Percentiles rank a stretch among this genome's conserved stretches.
Evolutionary conservation across 2,113 vertebrate genomes (phyloP).

Genomic region (Aegithalos caudatus): DNA sequence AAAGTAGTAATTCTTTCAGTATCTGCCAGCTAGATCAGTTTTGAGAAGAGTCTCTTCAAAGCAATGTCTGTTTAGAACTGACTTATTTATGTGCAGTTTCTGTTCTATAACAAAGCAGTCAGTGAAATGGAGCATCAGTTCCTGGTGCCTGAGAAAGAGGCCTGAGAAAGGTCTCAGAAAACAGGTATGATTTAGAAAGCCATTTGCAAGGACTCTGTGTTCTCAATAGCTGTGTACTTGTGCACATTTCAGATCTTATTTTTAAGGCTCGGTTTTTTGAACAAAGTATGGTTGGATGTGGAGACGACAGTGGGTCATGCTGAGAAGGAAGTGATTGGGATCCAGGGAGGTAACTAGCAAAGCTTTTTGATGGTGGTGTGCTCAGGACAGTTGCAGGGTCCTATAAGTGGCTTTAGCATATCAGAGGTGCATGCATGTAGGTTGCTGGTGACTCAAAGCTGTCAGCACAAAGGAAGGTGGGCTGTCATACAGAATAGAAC

Average conservation of each 20-base stretch:
- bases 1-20: slow-evolving; percentile 54
- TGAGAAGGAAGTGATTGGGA: background rate
- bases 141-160: slow-evolving; percentile 36
- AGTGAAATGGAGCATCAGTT: slow-evolving; percentile 33
- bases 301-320: background rate
- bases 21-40: slow-evolving; percentile 48
- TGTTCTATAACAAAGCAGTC: slow-evolving; percentile 20
- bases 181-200: slow-evolving; percentile 23
- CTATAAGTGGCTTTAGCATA: background rate
- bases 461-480: background rate
- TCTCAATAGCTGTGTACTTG: background rate
- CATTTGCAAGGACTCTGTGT: background rate
- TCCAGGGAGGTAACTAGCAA: background rate
- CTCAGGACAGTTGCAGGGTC: background rate
- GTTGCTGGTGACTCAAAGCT: background rate
- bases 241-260: background rate
- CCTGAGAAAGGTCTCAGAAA: slow-evolving; percentile 36
- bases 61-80: slow-evolving; percentile 48
- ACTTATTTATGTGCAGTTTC: slow-evolving; percentile 52
- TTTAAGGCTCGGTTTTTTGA: background rate
- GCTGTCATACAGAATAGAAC: background rate
- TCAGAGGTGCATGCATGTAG: background rate
- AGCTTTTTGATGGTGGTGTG: background rate
- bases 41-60: slow-evolving; percentile 62
- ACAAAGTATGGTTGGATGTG: background rate